Evolutionary conservation across 2,113 vertebrate species (phyloP).

Genomic region (Chaetops frenatus): DNA sequence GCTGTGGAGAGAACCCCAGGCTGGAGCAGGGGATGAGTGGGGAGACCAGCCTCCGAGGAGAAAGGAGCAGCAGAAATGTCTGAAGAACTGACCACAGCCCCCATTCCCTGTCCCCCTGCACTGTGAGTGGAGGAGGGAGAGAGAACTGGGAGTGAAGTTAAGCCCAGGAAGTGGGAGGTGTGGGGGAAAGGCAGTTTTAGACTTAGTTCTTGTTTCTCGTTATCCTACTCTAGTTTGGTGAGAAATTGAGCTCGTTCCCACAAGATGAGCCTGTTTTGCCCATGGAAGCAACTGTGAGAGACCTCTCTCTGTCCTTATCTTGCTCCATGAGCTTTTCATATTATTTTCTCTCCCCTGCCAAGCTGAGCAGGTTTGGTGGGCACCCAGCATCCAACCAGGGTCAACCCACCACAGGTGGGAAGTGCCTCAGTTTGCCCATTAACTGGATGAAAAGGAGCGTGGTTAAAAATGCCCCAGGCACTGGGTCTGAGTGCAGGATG

Average conservation of each 20-base stretch:
- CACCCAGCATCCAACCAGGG: not conserved
- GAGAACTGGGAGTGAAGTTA: not conserved
- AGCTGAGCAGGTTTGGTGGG: not conserved
- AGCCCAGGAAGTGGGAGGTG: not conserved
- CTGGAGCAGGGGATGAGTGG: not conserved
- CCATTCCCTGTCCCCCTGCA: not conserved
- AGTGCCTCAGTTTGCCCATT: not conserved
- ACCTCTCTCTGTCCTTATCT: not conserved
- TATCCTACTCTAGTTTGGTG: not conserved
- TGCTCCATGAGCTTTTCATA: accelerated
- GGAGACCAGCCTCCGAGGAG: not conserved
- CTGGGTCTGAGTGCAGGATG: accelerated
- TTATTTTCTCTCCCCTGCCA: not conserved
- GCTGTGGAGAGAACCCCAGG: no score
- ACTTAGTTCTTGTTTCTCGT: not conserved
- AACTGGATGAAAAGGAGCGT: accelerated
- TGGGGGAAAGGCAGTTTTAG: not conserved
- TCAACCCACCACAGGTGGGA: not conserved
- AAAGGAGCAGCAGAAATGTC: not conserved
- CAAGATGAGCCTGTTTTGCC: not conserved
- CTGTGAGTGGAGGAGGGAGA: not conserved
- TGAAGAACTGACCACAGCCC: not conserved
- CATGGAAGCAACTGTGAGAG: not conserved
- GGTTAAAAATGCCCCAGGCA: not conserved
- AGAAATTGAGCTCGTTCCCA: not conserved